Evolutionary conservation across 2,888 invertebrate genomes (phyloP).

Genomic region (Drosophila acutilabella): DNA sequence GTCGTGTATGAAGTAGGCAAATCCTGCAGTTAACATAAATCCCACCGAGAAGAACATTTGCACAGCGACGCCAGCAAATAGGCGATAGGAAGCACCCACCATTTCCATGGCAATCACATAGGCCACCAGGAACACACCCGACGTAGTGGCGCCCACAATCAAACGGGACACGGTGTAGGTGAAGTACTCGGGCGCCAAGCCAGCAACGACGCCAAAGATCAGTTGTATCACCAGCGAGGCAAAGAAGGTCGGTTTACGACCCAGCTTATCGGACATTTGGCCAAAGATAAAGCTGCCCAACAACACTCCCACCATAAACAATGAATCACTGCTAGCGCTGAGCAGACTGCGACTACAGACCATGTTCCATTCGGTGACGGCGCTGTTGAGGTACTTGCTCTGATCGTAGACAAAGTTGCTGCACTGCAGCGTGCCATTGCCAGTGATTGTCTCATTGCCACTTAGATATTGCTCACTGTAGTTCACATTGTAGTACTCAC

Average conservation of each 20-base stretch:
- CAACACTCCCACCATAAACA: slow-evolving; percentile 89
- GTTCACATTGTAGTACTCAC: slow-evolving; percentile 86
- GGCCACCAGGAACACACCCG: slow-evolving; percentile 91
- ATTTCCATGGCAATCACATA: slow-evolving; percentile 92
- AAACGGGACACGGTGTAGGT: slow-evolving; percentile 89
- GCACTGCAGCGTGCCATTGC: slow-evolving; percentile 85
- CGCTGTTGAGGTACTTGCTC: slow-evolving; percentile 87
- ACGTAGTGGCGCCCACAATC: slow-evolving; percentile 90
- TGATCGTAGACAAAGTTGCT: slow-evolving; percentile 88
- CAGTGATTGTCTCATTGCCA: slow-evolving; percentile 66
- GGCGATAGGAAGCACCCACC: slow-evolving; percentile 89
- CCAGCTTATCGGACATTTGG: slow-evolving; percentile 90
- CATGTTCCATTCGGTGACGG: slow-evolving; percentile 90
- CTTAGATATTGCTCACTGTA: slow-evolving; percentile 73
- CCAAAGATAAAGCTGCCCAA: slow-evolving; percentile 90
- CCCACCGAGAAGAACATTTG: slow-evolving; percentile 92
- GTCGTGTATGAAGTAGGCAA: slow-evolving; percentile 89
- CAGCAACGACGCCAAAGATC: slow-evolving; percentile 88
- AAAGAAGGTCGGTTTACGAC: slow-evolving; percentile 90
- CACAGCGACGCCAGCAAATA: slow-evolving; percentile 89
- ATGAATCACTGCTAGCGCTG: slow-evolving; percentile 88
- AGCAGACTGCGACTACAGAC: slow-evolving; percentile 88
- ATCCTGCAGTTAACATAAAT: slow-evolving; percentile 89
- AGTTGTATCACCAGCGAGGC: slow-evolving; percentile 89
- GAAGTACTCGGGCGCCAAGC: slow-evolving; percentile 89